Evolutionary conservation across 2,113 vertebrate genomes (phyloP), one percentile per base, ranked within the genome.

Genomic region (Phoxinus phoxinus): DNA sequence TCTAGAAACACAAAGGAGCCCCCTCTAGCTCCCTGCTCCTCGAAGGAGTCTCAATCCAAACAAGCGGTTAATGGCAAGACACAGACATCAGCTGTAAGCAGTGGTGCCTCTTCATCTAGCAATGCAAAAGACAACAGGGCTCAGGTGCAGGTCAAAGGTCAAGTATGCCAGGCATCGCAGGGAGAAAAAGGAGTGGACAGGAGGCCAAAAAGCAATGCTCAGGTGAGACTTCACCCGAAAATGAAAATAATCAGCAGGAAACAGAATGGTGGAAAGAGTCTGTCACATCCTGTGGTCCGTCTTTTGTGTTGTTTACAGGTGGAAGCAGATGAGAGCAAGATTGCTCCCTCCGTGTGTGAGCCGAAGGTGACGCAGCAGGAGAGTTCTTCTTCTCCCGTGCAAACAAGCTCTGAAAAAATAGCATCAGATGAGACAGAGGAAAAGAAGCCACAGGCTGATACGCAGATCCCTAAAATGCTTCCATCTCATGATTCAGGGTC

Each of bases 191-290:
- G n/a, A 32, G 46, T 46, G 56, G 78, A 80, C 81, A 87, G 23
- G 35, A 86, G 41, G 48, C 46, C 71, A 46, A 78, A 87, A 73
- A 88, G 59, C 71, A 85, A 53, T 79, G 71, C 87, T 91, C 93
- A 91, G 94, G 94, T 95, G 81, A 84, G 77, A 4, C 12, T 59
- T 41, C 10, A 41, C 35, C 5, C 10, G 4, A 71, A 41, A 37
- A 30, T 30, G 7, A 69, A 69, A 51, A 46, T 8, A 30, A 15
- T 37, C 53, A 27, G 6, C n/a, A 41, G 59, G 23, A 48, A 73
- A 19, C 19, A 30, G 17, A 37, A 37, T 53, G 19, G 21, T 56
- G 23, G 21, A 83, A 41, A 81, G 4, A 56, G 3, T 58, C 30
- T 67, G 17, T 48, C 21, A 32, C 44, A 25, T 44, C 4, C 74